Percentiles rank a stretch among this genome's conserved stretches.
Conservation (phyloP, 1,140 invertebrate species). For the Conopomorpha cramerella region DNA sequence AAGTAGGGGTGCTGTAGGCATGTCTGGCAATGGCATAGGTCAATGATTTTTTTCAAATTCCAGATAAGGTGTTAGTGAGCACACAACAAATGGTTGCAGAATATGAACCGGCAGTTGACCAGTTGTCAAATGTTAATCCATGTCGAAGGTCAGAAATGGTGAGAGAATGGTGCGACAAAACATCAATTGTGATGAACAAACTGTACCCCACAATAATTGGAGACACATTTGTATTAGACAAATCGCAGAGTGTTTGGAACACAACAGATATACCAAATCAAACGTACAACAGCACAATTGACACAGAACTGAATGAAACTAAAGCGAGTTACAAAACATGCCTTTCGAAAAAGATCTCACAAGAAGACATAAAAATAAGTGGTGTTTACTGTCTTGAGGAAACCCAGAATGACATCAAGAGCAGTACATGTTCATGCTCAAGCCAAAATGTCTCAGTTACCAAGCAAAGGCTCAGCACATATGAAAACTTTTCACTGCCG, state of each 20-base stretch:
- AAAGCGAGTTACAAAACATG: slow-evolving; percentile 31
- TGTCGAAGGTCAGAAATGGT: slow-evolving; percentile 41
- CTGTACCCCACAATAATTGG: slow-evolving; percentile 41
- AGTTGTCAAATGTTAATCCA: slow-evolving; percentile 11
- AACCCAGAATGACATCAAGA: slow-evolving; percentile 18
- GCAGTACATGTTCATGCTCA: slow-evolving; percentile 7
- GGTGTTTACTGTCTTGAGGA: slow-evolving; percentile 33
- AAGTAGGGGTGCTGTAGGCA: no score
- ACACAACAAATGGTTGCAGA: slow-evolving; percentile 64
- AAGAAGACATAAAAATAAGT: slow-evolving; percentile 30
- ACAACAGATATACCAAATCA: no score
- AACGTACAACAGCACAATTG: no score
- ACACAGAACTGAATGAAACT: slow-evolving; percentile 12
- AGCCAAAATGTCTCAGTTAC: slow-evolving; percentile 2
- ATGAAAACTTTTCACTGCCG: slow-evolving; percentile 42
- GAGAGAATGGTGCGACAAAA: slow-evolving; percentile 47
- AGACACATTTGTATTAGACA: slow-evolving; percentile 27
- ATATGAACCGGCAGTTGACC: slow-evolving; percentile 46
- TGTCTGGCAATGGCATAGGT: no score
- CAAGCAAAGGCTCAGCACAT: slow-evolving; percentile 26
- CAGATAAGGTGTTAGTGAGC: slow-evolving; percentile 67
- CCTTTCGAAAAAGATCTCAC: slow-evolving; percentile 16
- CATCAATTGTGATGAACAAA: slow-evolving; percentile 37
- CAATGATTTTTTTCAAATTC: slow-evolving; percentile 17
- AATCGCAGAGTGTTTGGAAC: no score